Evolutionary conservation across 2,888 invertebrate species (phyloP), one percentile per base, ranked within the genome.

Genomic region (Lepidochitona cinerea): DNA sequence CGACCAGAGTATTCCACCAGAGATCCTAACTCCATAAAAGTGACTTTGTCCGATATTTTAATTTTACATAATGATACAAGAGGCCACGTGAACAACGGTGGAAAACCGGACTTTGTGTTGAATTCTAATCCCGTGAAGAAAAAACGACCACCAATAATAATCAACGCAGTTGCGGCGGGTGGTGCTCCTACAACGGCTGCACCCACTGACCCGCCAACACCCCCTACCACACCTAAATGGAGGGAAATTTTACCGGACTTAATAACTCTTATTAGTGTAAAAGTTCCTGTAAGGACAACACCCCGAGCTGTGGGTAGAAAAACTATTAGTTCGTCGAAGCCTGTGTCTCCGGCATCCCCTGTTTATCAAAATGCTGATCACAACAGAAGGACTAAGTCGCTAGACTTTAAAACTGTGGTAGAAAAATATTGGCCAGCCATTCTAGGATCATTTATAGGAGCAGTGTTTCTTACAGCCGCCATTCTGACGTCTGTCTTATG

Each of bases 401-500:
- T 66, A 37, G 37, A 37, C n/a, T 66, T 66, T 66, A 37, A 53
- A 18, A 59, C 37, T 26, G 79, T 78, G 54, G 78, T 83, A 72
- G 75, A 74, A 29, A 77, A 80, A 37, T 81, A 83, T 74, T 83
- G 82, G 82, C 82, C 82, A 23, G 80, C 82, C 49, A 81, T 83
- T 37, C 66, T 80, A 32, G 82, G 82, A 7, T 75, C 77, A 35
- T 74, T 75, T 3, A 72, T 81, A 9, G 82, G 82, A 7, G 74
- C 81, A 0, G 73, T 79, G 32, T 83, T 83, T 72, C 76, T 83
- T 29, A 65, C 78, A 33, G 75, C 81, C 6, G 80, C 81, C 9
- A 69, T 83, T 23, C 71, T 83, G 66, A 81, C 82, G 0, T 81
- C 81, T 9, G 41, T 83, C 12, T 73, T 75, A 23, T 83, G 81